Percentiles rank a stretch among this genome's conserved stretches.
Conservation (phyloP, 2,888 invertebrate species). For the Leucoma salicis region DNA sequence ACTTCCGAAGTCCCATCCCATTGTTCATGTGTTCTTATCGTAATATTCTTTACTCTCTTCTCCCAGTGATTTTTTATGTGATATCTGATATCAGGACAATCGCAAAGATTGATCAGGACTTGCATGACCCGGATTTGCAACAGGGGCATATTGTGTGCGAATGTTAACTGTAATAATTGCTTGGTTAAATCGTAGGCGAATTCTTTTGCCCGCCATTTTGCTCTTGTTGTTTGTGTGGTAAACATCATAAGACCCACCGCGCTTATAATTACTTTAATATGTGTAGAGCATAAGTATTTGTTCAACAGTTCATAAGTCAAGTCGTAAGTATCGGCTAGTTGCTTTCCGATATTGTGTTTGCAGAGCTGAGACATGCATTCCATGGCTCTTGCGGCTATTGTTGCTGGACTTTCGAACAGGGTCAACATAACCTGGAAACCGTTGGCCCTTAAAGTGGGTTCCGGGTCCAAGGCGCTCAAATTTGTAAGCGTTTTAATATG, state of each 20-base stretch:
- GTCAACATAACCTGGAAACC: constrained; percentile 60
- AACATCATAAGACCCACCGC: constrained; percentile 56
- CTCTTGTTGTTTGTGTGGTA: constrained; percentile 60
- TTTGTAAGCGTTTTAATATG: constrained; percentile 59
- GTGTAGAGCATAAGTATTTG: constrained; percentile 34
- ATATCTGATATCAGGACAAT: constrained; percentile 62
- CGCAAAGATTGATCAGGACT: constrained; percentile 66
- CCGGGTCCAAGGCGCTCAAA: constrained; percentile 61
- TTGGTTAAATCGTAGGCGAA: constrained; percentile 46
- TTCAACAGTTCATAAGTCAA: constrained; percentile 45
- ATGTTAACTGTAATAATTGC: constrained; percentile 46
- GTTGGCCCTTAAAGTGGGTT: constrained; percentile 53
- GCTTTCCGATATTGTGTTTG: constrained; percentile 60
- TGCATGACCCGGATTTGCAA: constrained; percentile 60
- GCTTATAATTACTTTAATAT: constrained; percentile 52
- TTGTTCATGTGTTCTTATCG: constrained; percentile 54
- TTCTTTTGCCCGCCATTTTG: constrained; percentile 71
- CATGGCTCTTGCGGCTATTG: constrained; percentile 56
- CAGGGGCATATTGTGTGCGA: constrained; percentile 47
- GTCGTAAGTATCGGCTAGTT: constrained; percentile 61
- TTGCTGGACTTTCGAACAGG: constrained; percentile 47
- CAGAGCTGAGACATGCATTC: constrained; percentile 65
- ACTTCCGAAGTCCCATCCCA: constrained; percentile 66
- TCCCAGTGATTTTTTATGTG: constrained; percentile 55
- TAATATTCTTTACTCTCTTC: constrained; percentile 38